phyloP scores from a whole-genome alignment of 2,113 vertebrate species.

The Cnemophilus loriae region DNA sequence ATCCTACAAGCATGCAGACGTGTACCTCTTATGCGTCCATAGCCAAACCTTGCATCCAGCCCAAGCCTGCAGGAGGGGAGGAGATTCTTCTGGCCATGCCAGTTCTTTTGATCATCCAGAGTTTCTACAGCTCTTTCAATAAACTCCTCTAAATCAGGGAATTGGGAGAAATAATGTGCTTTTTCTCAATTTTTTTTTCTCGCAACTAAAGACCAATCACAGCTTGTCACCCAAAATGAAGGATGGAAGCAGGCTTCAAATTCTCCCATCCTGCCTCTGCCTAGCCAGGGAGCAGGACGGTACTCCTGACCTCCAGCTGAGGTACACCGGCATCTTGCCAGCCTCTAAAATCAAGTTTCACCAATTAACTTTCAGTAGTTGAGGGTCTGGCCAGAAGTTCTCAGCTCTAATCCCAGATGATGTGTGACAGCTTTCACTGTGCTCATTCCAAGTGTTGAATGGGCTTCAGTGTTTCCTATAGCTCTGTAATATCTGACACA shows the following conservation, averaged over 20 bases:
- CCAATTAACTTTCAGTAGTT: not conserved
- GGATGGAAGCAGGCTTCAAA: not conserved
- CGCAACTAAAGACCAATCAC: not conserved
- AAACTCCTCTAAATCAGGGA: not conserved
- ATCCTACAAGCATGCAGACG: not conserved
- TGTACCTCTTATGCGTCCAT: not conserved
- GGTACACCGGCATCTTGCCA: not conserved
- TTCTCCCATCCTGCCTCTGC: not conserved
- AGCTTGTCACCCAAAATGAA: not conserved
- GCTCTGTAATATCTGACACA: not conserved
- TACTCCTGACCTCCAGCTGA: not conserved
- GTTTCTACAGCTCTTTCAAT: not conserved
- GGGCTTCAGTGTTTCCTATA: not conserved
- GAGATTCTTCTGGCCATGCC: not conserved
- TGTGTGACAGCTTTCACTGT: not conserved
- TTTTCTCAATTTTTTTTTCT: not conserved
- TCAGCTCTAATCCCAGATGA: constrained; percentile 19
- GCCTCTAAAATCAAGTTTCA: constrained; percentile 11
- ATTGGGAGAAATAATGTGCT: not conserved
- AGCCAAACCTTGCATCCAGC: not conserved
- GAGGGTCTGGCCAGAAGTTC: not conserved
- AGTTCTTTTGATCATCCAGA: not conserved
- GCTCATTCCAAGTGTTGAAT: not conserved
- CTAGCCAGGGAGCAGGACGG: rapidly evolving
- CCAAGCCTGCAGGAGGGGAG: not conserved